phyloP scores from a whole-genome alignment of 1,140 invertebrate species.

The Camponotus pennsylvanicus region DNA sequence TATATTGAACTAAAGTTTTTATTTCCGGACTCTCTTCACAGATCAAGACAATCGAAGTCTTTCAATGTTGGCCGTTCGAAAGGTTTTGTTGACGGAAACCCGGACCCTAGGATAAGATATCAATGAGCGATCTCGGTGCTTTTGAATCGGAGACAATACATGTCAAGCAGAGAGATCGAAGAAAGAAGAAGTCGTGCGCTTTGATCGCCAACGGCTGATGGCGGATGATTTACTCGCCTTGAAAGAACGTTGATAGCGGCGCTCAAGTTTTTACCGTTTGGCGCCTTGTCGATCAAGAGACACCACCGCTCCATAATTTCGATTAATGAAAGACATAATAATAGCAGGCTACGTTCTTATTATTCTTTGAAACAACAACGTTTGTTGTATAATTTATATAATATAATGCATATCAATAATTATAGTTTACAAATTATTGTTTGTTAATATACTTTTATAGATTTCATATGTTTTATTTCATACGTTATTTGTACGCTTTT shows the following conservation, averaged over 20 bases:
- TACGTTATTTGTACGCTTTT: background rate
- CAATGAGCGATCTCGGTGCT: slow-evolving; percentile 67
- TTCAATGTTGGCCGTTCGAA: slow-evolving; percentile 51
- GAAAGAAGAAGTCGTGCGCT: slow-evolving; percentile 67
- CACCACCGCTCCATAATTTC: background rate
- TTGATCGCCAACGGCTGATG: slow-evolving; percentile 58
- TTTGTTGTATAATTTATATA: background rate
- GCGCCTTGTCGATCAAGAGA: background rate
- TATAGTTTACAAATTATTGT: background rate
- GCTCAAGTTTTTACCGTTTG: slow-evolving; percentile 44
- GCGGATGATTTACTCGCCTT: slow-evolving; percentile 65
- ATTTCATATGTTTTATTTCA: background rate
- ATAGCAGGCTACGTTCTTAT: slow-evolving; percentile 44
- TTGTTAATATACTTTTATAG: background rate
- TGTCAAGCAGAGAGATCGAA: slow-evolving; percentile 66
- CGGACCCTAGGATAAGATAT: slow-evolving; percentile 69
- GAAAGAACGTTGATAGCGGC: slow-evolving; percentile 59
- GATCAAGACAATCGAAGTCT: slow-evolving; percentile 62
- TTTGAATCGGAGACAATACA: slow-evolving; percentile 75
- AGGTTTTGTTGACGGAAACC: slow-evolving; percentile 65
- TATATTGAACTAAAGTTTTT: slow-evolving; percentile 16
- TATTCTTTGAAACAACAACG: background rate
- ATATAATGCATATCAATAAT: background rate
- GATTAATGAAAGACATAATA: slow-evolving; percentile 39
- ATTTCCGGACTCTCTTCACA: slow-evolving; percentile 1